Evolutionary conservation across 2,888 invertebrate species (phyloP).

Genomic region (Scaptomyza tumidula): DNA sequence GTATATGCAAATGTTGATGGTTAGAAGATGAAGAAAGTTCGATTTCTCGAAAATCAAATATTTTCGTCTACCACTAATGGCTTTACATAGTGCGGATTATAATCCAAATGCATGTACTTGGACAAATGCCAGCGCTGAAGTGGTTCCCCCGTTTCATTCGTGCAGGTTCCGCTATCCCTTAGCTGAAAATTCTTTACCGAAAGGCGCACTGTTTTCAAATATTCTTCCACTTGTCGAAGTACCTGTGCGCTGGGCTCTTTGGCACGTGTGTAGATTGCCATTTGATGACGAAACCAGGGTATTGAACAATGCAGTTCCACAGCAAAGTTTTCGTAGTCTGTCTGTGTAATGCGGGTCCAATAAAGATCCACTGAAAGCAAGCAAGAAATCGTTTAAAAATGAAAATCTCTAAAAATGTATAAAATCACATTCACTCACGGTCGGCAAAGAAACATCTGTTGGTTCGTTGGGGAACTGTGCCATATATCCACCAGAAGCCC

Average conservation of each 20-base stretch:
- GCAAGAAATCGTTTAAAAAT: neutral
- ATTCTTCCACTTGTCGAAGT: slow-evolving; percentile 27
- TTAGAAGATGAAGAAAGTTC: slow-evolving; percentile 64
- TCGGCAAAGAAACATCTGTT: slow-evolving; percentile 39
- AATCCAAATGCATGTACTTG: slow-evolving; percentile 49
- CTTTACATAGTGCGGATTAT: slow-evolving; percentile 55
- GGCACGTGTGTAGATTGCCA: slow-evolving; percentile 44
- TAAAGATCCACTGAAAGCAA: slow-evolving; percentile 49
- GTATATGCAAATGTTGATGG: slow-evolving; percentile 58
- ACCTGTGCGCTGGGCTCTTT: slow-evolving; percentile 14
- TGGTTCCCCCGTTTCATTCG: slow-evolving; percentile 15
- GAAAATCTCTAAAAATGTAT: neutral
- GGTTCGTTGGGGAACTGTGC: slow-evolving; percentile 18
- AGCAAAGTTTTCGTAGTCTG: slow-evolving; percentile 47
- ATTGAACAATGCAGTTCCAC: slow-evolving; percentile 56
- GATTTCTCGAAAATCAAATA: slow-evolving; percentile 32
- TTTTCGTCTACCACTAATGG: slow-evolving; percentile 49
- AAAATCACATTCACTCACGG: slow-evolving; percentile 31
- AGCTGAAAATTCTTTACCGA: slow-evolving; percentile 11
- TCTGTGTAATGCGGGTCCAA: slow-evolving; percentile 58
- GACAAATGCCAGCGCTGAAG: slow-evolving; percentile 57
- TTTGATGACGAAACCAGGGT: slow-evolving; percentile 63
- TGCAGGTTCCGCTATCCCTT: slow-evolving; percentile 24
- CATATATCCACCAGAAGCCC: slow-evolving; percentile 61
- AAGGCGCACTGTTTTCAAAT: slow-evolving; percentile 39